These are phyloP conservation scores for Octonoba sinensis DNA, from an alignment of 2,888 invertebrate species.

Conservation along the genomic window DNA sequence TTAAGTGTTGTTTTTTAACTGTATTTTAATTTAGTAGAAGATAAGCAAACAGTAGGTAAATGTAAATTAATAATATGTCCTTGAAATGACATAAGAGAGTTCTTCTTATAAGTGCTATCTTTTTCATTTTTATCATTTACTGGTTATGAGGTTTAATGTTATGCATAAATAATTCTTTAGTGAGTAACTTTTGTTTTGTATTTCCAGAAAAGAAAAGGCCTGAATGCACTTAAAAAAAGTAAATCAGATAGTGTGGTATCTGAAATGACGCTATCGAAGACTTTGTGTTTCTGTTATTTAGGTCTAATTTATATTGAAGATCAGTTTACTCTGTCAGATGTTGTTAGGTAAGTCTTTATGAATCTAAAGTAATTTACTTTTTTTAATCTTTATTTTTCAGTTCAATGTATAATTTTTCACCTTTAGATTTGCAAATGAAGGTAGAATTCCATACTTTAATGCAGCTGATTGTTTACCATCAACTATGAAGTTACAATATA, in stretches of 20 bases:
- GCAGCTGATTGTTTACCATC: constrained; percentile 13
- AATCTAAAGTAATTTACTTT: neutral
- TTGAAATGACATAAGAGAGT: too few relatives aligned
- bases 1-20: neutral
- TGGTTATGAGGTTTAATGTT: too few relatives aligned
- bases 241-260: neutral
- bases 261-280: constrained; percentile 33
- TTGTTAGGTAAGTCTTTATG: constrained; percentile 36
- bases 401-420: neutral
- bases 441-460: constrained; percentile 37
- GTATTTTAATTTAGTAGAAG: neutral
- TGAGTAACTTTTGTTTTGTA: too few relatives aligned
- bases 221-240: neutral
- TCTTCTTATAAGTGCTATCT: too few relatives aligned
- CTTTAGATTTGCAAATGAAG: constrained; percentile 35
- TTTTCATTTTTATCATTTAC: too few relatives aligned
- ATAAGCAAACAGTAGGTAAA: too few relatives aligned
- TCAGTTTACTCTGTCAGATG: constrained; percentile 28
- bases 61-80: too few relatives aligned
- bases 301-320: constrained; percentile 47
- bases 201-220: neutral
- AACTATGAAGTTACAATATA: constrained; percentile 9
- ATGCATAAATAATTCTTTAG: too few relatives aligned
- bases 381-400: neutral
- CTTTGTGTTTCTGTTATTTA: constrained; percentile 48